Evolutionary conservation across 1,140 invertebrate genomes (phyloP).

Genomic region (Anadara kagoshimensis): DNA sequence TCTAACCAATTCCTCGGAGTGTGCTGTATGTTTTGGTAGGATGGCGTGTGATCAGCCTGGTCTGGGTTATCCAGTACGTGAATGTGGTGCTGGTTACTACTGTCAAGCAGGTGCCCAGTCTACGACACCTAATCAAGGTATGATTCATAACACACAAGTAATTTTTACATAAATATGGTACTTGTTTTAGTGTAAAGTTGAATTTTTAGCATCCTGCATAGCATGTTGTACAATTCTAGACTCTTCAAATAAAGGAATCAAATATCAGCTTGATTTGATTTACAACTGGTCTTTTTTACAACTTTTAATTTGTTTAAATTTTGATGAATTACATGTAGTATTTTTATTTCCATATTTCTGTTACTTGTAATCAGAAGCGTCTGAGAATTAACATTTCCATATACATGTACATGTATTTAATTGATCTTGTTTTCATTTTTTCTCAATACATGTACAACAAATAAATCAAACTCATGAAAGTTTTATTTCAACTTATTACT

Average conservation of each 20-base stretch:
- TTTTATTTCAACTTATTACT: too few species aligned
- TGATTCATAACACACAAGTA: background rate
- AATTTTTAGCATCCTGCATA: background rate
- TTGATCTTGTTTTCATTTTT: too few species aligned
- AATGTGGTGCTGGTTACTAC: slow-evolving; percentile 68
- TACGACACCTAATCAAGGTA: slow-evolving; percentile 61
- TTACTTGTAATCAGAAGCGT: too few species aligned
- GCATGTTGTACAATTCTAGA: background rate
- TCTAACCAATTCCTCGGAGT: slow-evolving; percentile 50
- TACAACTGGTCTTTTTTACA: too few species aligned
- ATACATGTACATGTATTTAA: too few species aligned
- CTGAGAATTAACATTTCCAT: too few species aligned
- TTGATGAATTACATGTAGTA: too few species aligned
- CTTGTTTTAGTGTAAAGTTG: background rate
- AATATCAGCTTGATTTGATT: too few species aligned
- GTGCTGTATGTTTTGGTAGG: slow-evolving; percentile 63
- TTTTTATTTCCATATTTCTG: too few species aligned
- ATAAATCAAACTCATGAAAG: too few species aligned
- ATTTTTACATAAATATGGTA: background rate
- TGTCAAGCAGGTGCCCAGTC: slow-evolving; percentile 58
- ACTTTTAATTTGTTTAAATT: background rate
- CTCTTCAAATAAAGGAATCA: background rate
- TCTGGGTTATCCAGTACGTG: slow-evolving; percentile 58
- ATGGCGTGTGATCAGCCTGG: slow-evolving; percentile 68
- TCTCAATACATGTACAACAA: too few species aligned